Percentiles rank a stretch among this genome's conserved stretches.
Conservation (phyloP, 2,888 invertebrate genomes). For the Lasioglossum calceatum region DNA sequence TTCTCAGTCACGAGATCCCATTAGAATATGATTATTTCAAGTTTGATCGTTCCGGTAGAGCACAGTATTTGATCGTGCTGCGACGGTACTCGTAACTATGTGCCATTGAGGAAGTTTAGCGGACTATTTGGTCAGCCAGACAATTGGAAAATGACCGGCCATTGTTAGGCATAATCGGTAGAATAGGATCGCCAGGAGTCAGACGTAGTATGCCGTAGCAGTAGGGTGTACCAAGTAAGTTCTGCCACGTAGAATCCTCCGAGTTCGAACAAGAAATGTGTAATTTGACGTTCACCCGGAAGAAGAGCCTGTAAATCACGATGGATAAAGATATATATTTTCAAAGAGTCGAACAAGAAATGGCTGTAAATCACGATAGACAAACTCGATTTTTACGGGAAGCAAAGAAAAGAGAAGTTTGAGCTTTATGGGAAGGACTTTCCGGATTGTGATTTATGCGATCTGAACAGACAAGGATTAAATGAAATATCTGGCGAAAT, state of each 20-base stretch:
- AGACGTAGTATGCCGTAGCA: not conserved
- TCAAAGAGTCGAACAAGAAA: too few species aligned
- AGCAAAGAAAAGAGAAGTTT: too few species aligned
- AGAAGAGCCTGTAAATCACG: not conserved
- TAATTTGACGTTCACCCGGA: not conserved
- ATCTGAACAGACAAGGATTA: too few species aligned
- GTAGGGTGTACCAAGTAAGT: too few species aligned
- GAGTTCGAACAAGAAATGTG: not conserved
- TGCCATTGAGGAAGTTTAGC: not conserved
- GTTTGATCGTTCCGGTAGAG: not conserved
- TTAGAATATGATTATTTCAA: not conserved
- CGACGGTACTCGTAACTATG: not conserved
- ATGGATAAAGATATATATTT: not conserved
- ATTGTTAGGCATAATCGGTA: not conserved
- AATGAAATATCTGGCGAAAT: too few species aligned
- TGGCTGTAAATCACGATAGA: too few species aligned
- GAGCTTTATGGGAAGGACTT: too few species aligned
- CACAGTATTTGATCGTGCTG: not conserved
- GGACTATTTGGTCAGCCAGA: not conserved
- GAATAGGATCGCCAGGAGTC: not conserved
- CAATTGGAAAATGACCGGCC: not conserved
- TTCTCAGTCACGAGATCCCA: not conserved
- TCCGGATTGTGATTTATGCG: too few species aligned
- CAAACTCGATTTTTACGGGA: too few species aligned
- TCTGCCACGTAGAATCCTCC: not conserved